A percentile compares a stretch with the other conserved stretches of the same genome.
Conservation (phyloP, 1,140 invertebrate genomes). For the Pararge aegeria region DNA sequence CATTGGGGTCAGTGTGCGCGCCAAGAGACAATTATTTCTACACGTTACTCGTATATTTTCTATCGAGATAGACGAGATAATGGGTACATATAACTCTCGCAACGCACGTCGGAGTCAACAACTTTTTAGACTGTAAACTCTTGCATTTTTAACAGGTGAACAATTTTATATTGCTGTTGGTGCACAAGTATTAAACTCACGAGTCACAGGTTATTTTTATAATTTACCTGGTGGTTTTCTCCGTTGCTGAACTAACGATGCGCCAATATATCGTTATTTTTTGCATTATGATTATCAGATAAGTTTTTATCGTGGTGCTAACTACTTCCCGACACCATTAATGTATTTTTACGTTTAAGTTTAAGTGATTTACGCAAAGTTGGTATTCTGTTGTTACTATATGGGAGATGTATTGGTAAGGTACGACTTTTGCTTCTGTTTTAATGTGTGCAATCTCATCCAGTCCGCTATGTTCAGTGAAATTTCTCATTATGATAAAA, state of each 20-base stretch:
- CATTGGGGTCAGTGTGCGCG: too few species aligned
- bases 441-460: constrained; percentile 32
- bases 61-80: too few species aligned
- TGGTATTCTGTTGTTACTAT: constrained; percentile 23
- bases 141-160: constrained; percentile 16
- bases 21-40: too few species aligned
- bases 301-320: constrained; percentile 70
- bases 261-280: constrained; percentile 43
- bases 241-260: constrained; percentile 44
- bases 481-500: constrained; percentile 19
- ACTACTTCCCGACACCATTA: constrained; percentile 55
- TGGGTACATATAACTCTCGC: background rate
- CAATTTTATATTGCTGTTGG: constrained; percentile 12
- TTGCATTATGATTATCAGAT: constrained; percentile 50
- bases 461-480: constrained; percentile 23
- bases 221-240: constrained; percentile 38
- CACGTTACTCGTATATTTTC: too few species aligned
- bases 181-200: constrained; percentile 60
- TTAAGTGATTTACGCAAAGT: constrained; percentile 50
- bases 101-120: background rate
- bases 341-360: constrained; percentile 48
- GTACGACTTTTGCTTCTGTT: constrained; percentile 23
- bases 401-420: constrained; percentile 17
- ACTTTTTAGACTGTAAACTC: constrained; percentile 3
- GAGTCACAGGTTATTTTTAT: constrained; percentile 38